phyloP scores from a whole-genome alignment of 2,797 vertebrate genomes.

The Atherinosoma microstoma region DNA sequence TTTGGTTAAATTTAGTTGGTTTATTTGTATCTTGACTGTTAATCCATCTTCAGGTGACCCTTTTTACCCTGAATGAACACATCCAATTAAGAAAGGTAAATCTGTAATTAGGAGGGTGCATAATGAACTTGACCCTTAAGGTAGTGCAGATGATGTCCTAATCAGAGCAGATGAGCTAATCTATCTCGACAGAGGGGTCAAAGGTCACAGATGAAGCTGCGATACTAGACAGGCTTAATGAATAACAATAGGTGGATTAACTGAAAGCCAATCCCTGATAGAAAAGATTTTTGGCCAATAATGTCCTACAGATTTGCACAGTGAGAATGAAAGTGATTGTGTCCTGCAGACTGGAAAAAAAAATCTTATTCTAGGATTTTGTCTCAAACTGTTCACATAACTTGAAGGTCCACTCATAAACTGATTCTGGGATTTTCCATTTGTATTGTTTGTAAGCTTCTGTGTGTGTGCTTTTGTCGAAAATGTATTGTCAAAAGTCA shows the following conservation, averaged over 20 bases:
- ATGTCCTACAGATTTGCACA: conserved; percentile 73
- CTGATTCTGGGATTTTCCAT: not conserved
- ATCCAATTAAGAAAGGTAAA: conserved; percentile 61
- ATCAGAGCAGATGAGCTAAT: conserved; percentile 78
- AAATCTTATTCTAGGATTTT: conserved; percentile 35
- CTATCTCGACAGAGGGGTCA: conserved; percentile 71
- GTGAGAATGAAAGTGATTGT: conserved; percentile 46
- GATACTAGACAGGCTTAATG: conserved; percentile 77
- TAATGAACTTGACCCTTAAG: conserved; percentile 79
- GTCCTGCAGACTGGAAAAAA: conserved; percentile 19
- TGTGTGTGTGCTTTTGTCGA: not conserved
- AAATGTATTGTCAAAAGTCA: not conserved
- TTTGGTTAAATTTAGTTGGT: conserved; percentile 30
- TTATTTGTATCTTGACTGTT: conserved; percentile 33
- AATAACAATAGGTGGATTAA: conserved; percentile 82
- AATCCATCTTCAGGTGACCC: conserved; percentile 33
- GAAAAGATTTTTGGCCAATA: conserved; percentile 65
- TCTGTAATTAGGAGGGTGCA: conserved; percentile 62
- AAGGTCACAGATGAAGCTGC: conserved; percentile 76
- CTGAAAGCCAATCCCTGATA: conserved; percentile 52
- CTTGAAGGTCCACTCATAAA: not conserved
- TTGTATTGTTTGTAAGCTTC: not conserved
- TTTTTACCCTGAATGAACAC: conserved; percentile 36
- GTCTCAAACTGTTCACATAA: conserved; percentile 11
- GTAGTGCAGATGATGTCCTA: conserved; percentile 71